Evolutionary conservation across 2,888 invertebrate genomes (phyloP).

Genomic region (Nysson spinosus): DNA sequence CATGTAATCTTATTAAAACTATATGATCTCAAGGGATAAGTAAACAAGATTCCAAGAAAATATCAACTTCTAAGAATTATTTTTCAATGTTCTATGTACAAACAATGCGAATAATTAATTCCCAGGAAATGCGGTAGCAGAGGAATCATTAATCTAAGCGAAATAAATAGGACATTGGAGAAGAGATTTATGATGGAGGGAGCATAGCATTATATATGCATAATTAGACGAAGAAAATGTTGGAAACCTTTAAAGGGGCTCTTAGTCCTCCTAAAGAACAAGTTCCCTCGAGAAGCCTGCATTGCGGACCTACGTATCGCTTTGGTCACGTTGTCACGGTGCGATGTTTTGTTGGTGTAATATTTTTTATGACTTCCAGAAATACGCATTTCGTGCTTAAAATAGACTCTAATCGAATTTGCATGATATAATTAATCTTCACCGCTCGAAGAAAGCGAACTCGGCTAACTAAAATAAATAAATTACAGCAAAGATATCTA

Average conservation of each 20-base stretch:
- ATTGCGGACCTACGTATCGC: slow-evolving; percentile 33
- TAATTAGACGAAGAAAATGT: slow-evolving; percentile 28
- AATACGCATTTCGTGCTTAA: too few species aligned
- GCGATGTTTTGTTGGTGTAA: neutral
- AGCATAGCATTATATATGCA: too few species aligned
- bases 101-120: neutral
- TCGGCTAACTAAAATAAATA: too few species aligned
- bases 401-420: too few species aligned
- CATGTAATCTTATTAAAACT: too few species aligned
- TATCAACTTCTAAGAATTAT: neutral
- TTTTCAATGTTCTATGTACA: neutral
- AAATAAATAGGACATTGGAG: too few species aligned
- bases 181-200: too few species aligned
- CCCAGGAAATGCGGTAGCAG: too few species aligned
- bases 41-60: neutral
- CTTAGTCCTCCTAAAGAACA: slow-evolving; percentile 18
- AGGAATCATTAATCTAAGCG: too few species aligned
- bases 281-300: slow-evolving; percentile 44
- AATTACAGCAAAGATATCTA: too few species aligned
- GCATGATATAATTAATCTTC: too few species aligned
- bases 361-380: neutral
- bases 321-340: slow-evolving; percentile 7
- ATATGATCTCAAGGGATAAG: neutral
- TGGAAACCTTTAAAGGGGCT: slow-evolving; percentile 39
- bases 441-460: too few species aligned